Percentiles rank a stretch among this genome's conserved stretches.
These are phyloP conservation scores for Tricholaema leucomelas DNA, from an alignment of 2,113 vertebrate species.

Conservation along the genomic window DNA sequence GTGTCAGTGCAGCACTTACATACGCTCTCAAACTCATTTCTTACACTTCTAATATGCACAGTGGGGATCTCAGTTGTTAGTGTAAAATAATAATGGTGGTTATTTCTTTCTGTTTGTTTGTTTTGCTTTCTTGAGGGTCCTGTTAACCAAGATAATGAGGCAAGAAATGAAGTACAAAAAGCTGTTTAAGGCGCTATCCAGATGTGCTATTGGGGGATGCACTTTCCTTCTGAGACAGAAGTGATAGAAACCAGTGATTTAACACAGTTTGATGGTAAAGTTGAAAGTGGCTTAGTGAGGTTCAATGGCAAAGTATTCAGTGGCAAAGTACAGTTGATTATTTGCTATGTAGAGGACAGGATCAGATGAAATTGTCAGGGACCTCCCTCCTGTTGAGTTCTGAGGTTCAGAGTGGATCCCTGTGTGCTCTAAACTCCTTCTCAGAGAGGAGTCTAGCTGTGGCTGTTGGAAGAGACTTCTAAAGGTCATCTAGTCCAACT, in stretches of 20 bases:
- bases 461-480: too few species aligned
- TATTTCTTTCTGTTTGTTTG: neutral
- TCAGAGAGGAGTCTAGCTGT: neutral
- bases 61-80: neutral
- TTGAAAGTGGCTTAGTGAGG: neutral
- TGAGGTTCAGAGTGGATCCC: neutral
- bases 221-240: neutral
- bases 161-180: neutral
- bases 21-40: too few species aligned
- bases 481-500: too few species aligned
- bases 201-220: neutral
- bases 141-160: neutral
- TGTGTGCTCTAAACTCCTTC: neutral
- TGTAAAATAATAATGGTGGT: neutral
- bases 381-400: neutral
- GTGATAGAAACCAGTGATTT: neutral
- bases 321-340: too few species aligned
- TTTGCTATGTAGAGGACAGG: too few species aligned
- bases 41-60: neutral
- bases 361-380: too few species aligned
- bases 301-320: too few species aligned
- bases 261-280: neutral
- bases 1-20: neutral
- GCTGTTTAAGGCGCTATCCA: neutral
- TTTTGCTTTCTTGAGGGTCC: neutral